Percentiles rank a stretch among this genome's conserved stretches.
phyloP scores from a whole-genome alignment of 2,888 invertebrate species.

The Hemaris fuciformis region DNA sequence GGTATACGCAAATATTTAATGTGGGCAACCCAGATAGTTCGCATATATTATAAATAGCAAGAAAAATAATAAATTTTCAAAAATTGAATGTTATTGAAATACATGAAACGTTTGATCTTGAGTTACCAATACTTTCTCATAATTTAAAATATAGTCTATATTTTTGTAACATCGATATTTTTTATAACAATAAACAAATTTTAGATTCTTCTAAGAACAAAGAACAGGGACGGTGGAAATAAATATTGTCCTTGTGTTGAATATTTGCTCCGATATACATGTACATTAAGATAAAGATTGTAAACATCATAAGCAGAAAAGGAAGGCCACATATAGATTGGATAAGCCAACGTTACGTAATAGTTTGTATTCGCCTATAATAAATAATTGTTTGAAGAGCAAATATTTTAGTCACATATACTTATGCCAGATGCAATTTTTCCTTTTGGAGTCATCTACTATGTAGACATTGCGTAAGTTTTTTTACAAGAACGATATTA shows the following conservation, averaged over 20 bases:
- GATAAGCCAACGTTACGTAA: background rate
- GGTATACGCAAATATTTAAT: constrained; percentile 5
- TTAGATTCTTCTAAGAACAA: background rate
- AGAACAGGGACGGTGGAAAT: background rate
- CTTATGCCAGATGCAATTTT: too few species aligned
- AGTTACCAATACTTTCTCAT: background rate
- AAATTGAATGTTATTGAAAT: background rate
- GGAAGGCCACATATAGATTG: background rate
- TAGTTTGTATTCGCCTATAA: background rate
- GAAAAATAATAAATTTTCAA: background rate
- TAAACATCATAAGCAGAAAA: background rate
- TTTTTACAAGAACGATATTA: too few species aligned
- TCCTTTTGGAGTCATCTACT: too few species aligned
- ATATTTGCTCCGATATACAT: background rate
- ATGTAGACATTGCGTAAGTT: too few species aligned
- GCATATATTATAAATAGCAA: background rate
- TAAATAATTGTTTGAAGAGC: background rate
- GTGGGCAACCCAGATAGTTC: background rate
- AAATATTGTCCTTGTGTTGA: background rate
- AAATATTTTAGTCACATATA: background rate
- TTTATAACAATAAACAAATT: background rate
- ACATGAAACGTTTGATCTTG: background rate
- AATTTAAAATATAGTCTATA: background rate
- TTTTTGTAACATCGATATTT: background rate
- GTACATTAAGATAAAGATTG: background rate